phyloP scores from a whole-genome alignment of 2,888 invertebrate genomes.

The Theretra japonica region DNA sequence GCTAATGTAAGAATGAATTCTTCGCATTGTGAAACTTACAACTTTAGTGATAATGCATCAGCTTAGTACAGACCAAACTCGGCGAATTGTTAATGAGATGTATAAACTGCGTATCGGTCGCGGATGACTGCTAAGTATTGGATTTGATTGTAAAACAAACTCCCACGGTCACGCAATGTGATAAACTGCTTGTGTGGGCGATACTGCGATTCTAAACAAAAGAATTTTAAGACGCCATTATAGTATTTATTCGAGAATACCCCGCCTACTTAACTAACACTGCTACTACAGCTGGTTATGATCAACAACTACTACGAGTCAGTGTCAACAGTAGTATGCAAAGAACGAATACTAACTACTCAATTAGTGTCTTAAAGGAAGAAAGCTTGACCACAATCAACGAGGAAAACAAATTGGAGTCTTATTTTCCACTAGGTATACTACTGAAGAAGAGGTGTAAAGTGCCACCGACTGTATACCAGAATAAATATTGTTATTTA shows the following conservation, averaged over 20 bases:
- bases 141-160: slow-evolving; percentile 30
- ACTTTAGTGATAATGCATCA: slow-evolving; percentile 20
- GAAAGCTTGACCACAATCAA: too few species aligned
- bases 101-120: slow-evolving; percentile 53
- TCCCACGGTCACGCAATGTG: slow-evolving; percentile 24
- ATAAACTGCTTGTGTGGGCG: slow-evolving; percentile 5
- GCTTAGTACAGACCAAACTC: slow-evolving; percentile 17
- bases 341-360: too few species aligned
- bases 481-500: too few species aligned
- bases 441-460: too few species aligned
- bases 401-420: too few species aligned
- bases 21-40: slow-evolving; percentile 2
- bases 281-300: too few species aligned
- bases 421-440: too few species aligned
- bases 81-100: slow-evolving; percentile 56
- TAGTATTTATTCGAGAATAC: neutral
- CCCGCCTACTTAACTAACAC: too few species aligned
- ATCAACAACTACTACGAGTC: too few species aligned
- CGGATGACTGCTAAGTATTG: slow-evolving; percentile 33
- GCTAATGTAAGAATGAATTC: neutral
- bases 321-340: too few species aligned
- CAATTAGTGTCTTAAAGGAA: too few species aligned
- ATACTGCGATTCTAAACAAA: neutral
- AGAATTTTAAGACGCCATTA: neutral
- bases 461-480: too few species aligned